These are phyloP conservation scores for Olivierus martensii DNA, from an alignment of 1,140 invertebrate species.

Conservation along the genomic window DNA sequence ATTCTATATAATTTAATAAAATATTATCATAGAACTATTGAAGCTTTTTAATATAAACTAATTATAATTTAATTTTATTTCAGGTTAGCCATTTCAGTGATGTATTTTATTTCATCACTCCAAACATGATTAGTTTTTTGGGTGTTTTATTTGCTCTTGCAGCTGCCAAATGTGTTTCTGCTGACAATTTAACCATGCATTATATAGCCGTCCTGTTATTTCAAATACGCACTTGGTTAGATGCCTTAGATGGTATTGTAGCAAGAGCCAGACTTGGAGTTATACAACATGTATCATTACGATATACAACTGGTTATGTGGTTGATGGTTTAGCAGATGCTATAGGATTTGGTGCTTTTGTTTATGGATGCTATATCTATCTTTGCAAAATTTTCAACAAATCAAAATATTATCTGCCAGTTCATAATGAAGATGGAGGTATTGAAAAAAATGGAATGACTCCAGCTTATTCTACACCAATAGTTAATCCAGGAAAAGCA, in stretches of 20 bases:
- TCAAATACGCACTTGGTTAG: slow-evolving; percentile 56
- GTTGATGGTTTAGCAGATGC: slow-evolving; percentile 41
- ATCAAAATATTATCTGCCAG: no score
- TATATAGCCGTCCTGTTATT: slow-evolving; percentile 54
- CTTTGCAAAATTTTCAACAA: not conserved
- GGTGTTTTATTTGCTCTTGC: slow-evolving; percentile 54
- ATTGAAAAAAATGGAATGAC: no score
- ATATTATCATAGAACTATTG: no score
- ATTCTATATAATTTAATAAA: no score
- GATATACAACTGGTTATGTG: slow-evolving; percentile 48
- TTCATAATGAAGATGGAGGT: no score
- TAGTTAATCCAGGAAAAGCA: slow-evolving; percentile 32
- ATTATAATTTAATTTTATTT: not conserved
- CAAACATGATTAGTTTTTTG: slow-evolving; percentile 58
- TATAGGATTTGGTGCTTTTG: slow-evolving; percentile 31
- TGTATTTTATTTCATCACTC: slow-evolving; percentile 50
- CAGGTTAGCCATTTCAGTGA: slow-evolving; percentile 37
- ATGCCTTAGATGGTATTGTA: slow-evolving; percentile 63
- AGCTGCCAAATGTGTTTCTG: slow-evolving; percentile 50
- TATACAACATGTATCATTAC: slow-evolving; percentile 41
- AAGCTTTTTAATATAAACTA: no score
- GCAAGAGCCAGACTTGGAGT: slow-evolving; percentile 38
- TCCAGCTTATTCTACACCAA: no score
- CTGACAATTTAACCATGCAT: slow-evolving; percentile 39
- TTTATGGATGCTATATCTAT: not conserved